Percentiles rank a stretch among this genome's conserved stretches.
These are phyloP conservation scores for Mirza zaza DNA, from an alignment of 2,113 vertebrate species.

Conservation along the genomic window DNA sequence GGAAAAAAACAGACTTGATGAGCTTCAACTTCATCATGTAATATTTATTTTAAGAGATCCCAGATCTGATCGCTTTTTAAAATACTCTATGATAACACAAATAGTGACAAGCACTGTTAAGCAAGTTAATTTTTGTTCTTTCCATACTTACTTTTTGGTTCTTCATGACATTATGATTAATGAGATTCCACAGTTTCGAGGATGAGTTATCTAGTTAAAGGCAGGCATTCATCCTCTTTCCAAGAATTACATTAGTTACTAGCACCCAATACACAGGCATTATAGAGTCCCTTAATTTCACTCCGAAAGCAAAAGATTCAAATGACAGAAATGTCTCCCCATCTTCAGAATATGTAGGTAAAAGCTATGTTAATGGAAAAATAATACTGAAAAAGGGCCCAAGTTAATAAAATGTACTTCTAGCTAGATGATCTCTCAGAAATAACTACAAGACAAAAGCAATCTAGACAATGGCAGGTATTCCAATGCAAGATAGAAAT, in stretches of 20 bases:
- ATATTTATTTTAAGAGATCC: neutral
- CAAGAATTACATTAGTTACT: conserved; percentile 24
- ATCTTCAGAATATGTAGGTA: neutral
- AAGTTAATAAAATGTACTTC: conserved; percentile 29
- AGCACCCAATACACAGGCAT: neutral
- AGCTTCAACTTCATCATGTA: neutral
- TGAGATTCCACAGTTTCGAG: neutral
- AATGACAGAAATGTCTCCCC: neutral
- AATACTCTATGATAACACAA: neutral
- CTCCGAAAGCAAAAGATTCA: conserved; percentile 20
- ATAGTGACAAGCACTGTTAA: neutral
- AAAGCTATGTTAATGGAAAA: conserved; percentile 35
- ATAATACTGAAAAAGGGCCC: neutral
- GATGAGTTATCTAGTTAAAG: conserved; percentile 27
- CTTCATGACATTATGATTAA: neutral
- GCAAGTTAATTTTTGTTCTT: neutral
- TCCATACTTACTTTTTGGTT: conserved; percentile 28
- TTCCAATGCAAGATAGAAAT: conserved; percentile 25
- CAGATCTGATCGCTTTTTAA: neutral
- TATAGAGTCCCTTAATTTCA: conserved; percentile 11
- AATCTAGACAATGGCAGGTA: neutral
- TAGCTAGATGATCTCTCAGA: neutral
- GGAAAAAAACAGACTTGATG: conserved; percentile 13
- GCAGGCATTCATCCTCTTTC: neutral
- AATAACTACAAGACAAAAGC: neutral